Evolutionary conservation across 2,797 vertebrate species (phyloP), one percentile per base, ranked within the genome.

Genomic region (Cossypha niveicapilla): DNA sequence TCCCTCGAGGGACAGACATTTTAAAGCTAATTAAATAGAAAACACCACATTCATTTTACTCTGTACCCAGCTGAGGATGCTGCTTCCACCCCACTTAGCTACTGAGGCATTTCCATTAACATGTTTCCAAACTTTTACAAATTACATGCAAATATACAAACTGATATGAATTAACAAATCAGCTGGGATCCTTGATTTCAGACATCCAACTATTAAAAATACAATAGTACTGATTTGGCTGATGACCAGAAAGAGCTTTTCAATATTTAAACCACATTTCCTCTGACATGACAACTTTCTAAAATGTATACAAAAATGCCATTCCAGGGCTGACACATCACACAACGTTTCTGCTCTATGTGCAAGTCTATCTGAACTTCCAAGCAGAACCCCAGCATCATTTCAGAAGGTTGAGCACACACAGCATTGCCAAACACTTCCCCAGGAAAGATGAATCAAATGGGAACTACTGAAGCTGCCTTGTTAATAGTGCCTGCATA

Each of bases 1-100:
- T 93, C 80, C 58, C 76, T 90, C 3, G 9, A 94, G 86, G 76
- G 66, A 53, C 44, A 56, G 41, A 35, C 18, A 44, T 86, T 90
- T 86, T 70, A 61, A 34, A 79, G 45, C 32, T 50, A 82, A 94
- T 90, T 92, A 81, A 84, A 79, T 28, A 56, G 48, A 92, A 92
- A 50, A 16, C 47, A 90, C 18, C 21, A 42, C 35, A 25, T 48
- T 82, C 13, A 21, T 17, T 62, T 47, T 13, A 48, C 44, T 37
- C 10, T 2, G 9, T 58, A 42, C 34, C 84, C 58, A 86, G 70
- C 47, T 86, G 56, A 94, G 70, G 54, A 68, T 21, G 28, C 32
- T 47, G 63, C 11, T 75, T 50, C 34, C 32, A 22, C 56, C 51
- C 19, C 7, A 2, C 19, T 34, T 13, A 53, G 6, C 25, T 50